Conservation (phyloP, 2,888 invertebrate genomes). For the Drosophila silvestris region DNA sequence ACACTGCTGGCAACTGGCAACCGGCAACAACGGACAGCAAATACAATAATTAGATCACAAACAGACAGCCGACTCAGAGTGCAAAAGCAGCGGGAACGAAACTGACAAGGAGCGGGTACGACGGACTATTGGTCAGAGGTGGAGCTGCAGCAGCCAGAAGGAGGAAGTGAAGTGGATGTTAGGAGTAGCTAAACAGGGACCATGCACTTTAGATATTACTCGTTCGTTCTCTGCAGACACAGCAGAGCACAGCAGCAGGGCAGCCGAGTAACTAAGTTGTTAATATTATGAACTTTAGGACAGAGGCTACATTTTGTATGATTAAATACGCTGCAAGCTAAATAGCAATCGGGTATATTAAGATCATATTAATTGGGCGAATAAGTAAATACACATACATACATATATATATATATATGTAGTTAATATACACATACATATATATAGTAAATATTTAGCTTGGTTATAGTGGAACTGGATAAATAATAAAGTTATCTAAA, state of each 20-base stretch:
- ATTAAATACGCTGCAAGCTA: constrained; percentile 20
- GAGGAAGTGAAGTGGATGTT: constrained; percentile 44
- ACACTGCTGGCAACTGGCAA: constrained; percentile 34
- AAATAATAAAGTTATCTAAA: background rate
- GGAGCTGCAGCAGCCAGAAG: constrained; percentile 1
- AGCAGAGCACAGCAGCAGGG: constrained; percentile 25
- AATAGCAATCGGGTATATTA: background rate
- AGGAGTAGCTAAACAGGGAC: constrained; percentile 36
- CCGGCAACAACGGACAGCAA: constrained; percentile 72
- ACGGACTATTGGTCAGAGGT: background rate
- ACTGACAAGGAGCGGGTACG: constrained; percentile 27
- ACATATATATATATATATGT: too few species aligned
- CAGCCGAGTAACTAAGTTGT: constrained; percentile 53
- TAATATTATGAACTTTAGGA: constrained; percentile 45
- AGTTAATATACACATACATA: background rate
- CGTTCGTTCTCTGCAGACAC: constrained; percentile 36
- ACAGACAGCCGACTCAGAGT: constrained; percentile 58
- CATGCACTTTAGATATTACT: constrained; percentile 38
- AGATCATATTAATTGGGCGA: background rate
- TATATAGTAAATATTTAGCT: background rate
- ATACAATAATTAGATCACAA: constrained; percentile 79
- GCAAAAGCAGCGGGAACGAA: constrained; percentile 43
- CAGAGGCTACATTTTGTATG: constrained; percentile 18
- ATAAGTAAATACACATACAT: background rate
- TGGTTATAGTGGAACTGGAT: background rate